Base-by-base conservation (phyloP, 1,140 invertebrate genomes). In the Stegodyphus dumicola region DNA sequence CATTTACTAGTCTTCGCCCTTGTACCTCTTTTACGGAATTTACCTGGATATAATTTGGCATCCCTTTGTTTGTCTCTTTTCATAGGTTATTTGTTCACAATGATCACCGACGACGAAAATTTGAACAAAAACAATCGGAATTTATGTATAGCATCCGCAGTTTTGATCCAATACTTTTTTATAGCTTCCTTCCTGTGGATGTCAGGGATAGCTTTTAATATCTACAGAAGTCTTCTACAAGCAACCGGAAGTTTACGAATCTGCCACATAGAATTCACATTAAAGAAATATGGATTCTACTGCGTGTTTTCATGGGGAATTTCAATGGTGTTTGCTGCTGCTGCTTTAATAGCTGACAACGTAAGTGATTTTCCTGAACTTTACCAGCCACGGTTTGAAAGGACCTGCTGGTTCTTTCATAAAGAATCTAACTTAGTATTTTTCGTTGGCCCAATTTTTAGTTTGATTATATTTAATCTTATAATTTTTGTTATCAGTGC, bases 111-210 rank as follows among this genome's bases (percentile, higher is more conserved):
- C 53, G 48, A 9, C 6, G 54, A 54, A 53, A 6, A 51, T 6
- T n/a, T 73, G 2, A 0, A 6, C 0, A 54, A 71, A 18, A 33
- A n/a, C n/a, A n/a, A 6, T 7, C 7, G n/a, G 0, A 2, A 90
- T 5, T 7, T 53, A 9, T 93, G 92, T 87, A 90, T 91, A 65
- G 88, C 90, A 0, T 90, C 95, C 93, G 95, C 95, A 75, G 93
- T 96, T 69, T 92, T 93, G 88, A 95, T 96, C 92, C 97, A 98
- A 90, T 98, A 97, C 92, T 95, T 96, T 91, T 97, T 97, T 91
- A 92, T 98, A 89, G 93, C 96, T 51, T 95, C 97, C 85, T 98
- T 98, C 92, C 97, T 97, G 90, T 99, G 97, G 97, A 94, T 98
- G 81, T 96, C 96, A 91, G 95, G 96, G 64, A 97, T 98, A 95